These are phyloP conservation scores for Mesocricetus auratus DNA, from an alignment of 2,113 vertebrate genomes.

Conservation along the genomic window DNA sequence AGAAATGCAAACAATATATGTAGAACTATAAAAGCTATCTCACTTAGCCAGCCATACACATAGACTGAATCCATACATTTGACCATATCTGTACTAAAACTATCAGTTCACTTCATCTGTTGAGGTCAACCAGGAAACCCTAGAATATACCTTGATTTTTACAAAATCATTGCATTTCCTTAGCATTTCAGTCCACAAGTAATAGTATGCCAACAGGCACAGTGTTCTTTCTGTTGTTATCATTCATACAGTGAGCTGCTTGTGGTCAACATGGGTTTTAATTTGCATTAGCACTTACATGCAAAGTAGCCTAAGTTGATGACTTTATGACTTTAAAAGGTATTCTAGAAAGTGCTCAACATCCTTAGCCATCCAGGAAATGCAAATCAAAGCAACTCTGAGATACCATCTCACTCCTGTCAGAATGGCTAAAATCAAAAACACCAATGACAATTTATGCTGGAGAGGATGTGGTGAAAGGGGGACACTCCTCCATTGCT, in stretches of 20 bases:
- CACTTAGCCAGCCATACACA: no score
- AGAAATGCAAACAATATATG: conserved; percentile 46
- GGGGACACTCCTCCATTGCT: no score
- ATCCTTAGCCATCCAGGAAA: no score
- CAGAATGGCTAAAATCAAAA: no score
- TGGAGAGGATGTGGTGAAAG: no score
- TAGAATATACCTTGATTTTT: conserved; percentile 72
- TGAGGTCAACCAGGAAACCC: conserved; percentile 80
- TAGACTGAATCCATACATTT: conserved; percentile 69
- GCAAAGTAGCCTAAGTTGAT: conserved; percentile 54
- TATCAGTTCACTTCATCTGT: conserved; percentile 79
- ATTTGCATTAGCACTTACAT: conserved; percentile 51
- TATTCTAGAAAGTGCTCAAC: conserved; percentile 58
- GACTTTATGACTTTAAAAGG: conserved; percentile 60
- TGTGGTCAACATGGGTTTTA: conserved; percentile 71
- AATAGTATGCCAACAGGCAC: conserved; percentile 61
- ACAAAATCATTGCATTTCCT: conserved; percentile 65
- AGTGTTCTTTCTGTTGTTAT: conserved; percentile 73
- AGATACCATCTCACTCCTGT: no score
- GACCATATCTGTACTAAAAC: conserved; percentile 72
- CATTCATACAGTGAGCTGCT: conserved; percentile 62
- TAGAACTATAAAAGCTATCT: neutral
- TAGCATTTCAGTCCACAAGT: conserved; percentile 77
- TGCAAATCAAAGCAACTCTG: no score
- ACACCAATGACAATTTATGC: no score